Percentiles rank a stretch among this genome's conserved stretches.
phyloP scores from a whole-genome alignment of 2,888 invertebrate genomes.

The Tipula unca region DNA sequence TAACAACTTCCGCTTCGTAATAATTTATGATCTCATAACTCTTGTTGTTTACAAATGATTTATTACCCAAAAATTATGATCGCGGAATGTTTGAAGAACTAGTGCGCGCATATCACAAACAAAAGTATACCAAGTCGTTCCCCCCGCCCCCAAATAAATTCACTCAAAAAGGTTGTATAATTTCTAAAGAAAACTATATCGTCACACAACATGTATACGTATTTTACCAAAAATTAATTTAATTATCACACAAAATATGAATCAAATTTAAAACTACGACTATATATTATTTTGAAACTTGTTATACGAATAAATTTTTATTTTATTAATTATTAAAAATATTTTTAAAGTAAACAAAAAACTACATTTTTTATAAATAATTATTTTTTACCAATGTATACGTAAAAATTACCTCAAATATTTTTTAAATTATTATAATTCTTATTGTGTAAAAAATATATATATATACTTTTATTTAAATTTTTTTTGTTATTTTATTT shows the following conservation, averaged over 20 bases:
- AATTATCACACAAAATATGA: neutral
- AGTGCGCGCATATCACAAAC: neutral
- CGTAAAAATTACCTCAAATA: conserved; percentile 29
- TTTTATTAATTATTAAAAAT: neutral
- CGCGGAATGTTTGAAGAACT: too few relatives aligned
- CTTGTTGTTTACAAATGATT: neutral
- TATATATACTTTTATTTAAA: neutral
- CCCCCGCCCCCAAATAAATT: neutral
- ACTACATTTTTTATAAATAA: conserved; percentile 17
- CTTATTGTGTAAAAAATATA: neutral
- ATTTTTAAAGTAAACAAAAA: too few relatives aligned
- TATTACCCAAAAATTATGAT: neutral
- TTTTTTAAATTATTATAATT: conserved; percentile 23
- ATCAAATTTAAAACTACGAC: neutral
- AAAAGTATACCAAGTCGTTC: too few relatives aligned
- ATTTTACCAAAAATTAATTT: neutral
- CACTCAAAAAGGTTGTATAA: neutral
- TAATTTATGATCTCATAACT: neutral
- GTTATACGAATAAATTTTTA: neutral
- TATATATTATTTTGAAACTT: neutral
- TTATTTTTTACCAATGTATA: conserved; percentile 27
- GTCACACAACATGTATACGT: neutral
- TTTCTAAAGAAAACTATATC: neutral
- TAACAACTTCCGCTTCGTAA: neutral
- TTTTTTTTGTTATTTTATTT: neutral